Base-by-base conservation (phyloP, 2,888 invertebrate genomes). In the Silvanus unidentatus region DNA sequence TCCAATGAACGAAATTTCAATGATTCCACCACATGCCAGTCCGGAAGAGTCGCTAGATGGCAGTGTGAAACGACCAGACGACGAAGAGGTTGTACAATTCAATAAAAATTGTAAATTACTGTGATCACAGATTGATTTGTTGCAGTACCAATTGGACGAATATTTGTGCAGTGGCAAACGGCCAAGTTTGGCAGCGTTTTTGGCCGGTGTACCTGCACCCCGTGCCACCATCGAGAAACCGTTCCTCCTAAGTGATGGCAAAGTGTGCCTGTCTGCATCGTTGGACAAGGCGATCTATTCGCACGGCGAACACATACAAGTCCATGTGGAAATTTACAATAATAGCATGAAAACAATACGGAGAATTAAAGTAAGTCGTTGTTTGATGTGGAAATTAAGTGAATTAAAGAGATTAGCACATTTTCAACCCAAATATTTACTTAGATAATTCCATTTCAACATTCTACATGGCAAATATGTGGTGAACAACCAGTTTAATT, bases 241-340 rank as follows among this genome's bases (percentile, higher is more conserved):
- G n/a, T 90, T 91, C 65, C 75, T 92, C 28, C 76, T 92, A 41
- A 89, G 88, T 58, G 89, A 90, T 57, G 92, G 92, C 40, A 80
- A 84, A 53, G 84, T 93, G 49, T 79, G 82, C 54, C 70, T 93
- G 39, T 84, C 87, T 63, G 89, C 89, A 1, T 82, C 82, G 63
- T 73, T 93, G 58, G 87, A 92, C 71, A 87, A 86, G 62, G 83
- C 86, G 16, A 82, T 84, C 60, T 92, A 91, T 69, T 82, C 84
- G 2, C 90, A 91, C 64, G 91, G 88, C 3, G 91, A 92, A 63
- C 79, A 84, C 27, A 79, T 93, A 53, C 76, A 78, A 53, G 86
- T 91, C 4, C 81, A 80, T 58, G 81, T 91, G 29, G 76, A 80
- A 52, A 77, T 92, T 47, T 79, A 79, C 57, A 92, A 93, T 69